Evolutionary conservation across 2,113 vertebrate genomes (phyloP), one percentile per base, ranked within the genome.

Genomic region (Oncorhynchus nerka): DNA sequence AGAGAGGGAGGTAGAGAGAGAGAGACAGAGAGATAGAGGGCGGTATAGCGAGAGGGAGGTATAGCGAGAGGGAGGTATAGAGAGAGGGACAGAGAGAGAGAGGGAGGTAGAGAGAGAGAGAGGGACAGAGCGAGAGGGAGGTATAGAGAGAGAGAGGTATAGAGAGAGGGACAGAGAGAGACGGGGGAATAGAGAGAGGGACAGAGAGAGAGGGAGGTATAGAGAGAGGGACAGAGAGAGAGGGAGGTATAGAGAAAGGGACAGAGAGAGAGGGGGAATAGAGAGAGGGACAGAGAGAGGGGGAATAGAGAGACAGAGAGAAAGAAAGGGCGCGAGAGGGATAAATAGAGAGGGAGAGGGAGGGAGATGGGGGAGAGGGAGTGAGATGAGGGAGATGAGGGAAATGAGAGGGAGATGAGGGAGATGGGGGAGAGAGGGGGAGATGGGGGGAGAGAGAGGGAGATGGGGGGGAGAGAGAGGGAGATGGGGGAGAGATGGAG

Each of bases 121-220:
- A 70, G 39, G 32, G 32, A 6, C 5, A 32, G 5, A 32, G 32
- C 3, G 28, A 28, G 28, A 19, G 34, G 72, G n/a, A 26, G 1
- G 0, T 66, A 80, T 74, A 78, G 77, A 55, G 79, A 76, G 74
- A 78, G 15, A 1, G 19, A 19, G 66, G 22, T 3, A 28, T 49
- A 32, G 28, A 45, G 24, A 65, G 34, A 70, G 28, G 3, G 28
- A 48, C 73, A 45, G 49, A 78, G 51, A 30, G 28, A 30, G 28
- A 4, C 0, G 28, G 28, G 2, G 30, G 0, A 0, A 4, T 4
- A 30, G 4, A 28, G 26, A 28, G 26, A 59, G 19, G n/a, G 16
- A 59, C 16, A n/a, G 26, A 28, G 26, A 28, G 26, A 28, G 26
- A 28, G 2, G 0, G 24, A 26, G 24, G 24, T 1, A 26, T 1